phyloP scores from a whole-genome alignment of 2,113 vertebrate species.

The Scytalopus superciliaris region DNA sequence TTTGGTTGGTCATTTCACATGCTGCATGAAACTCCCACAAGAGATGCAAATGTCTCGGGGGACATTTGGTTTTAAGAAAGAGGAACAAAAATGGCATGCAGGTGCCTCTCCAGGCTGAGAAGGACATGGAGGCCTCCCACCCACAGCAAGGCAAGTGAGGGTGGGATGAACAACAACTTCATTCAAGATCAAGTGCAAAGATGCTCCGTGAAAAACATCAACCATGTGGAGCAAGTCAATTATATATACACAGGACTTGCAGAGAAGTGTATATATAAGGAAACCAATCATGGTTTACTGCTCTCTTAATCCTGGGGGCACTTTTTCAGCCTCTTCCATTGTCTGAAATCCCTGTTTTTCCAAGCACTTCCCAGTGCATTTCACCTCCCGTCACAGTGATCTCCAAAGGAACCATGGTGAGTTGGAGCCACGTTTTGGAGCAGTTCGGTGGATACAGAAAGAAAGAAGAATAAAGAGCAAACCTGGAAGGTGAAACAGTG shows the following conservation, averaged over 20 bases:
- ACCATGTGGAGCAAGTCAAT: background rate
- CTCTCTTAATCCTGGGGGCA: conserved; percentile 58
- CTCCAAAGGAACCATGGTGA: background rate
- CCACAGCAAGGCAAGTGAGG: conserved; percentile 13
- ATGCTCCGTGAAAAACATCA: background rate
- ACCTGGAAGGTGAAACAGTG: conserved; percentile 27
- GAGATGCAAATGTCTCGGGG: background rate
- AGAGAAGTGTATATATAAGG: conserved; percentile 55
- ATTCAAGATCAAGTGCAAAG: conserved; percentile 35
- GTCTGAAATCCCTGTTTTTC: background rate
- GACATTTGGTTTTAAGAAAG: background rate
- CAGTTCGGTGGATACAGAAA: conserved; percentile 4
- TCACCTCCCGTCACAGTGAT: background rate
- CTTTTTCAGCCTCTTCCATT: conserved; percentile 19
- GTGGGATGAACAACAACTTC: background rate
- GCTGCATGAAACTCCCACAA: background rate
- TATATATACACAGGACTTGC: conserved; percentile 49
- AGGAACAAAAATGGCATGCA: conserved; percentile 51
- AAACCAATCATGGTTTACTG: conserved; percentile 15
- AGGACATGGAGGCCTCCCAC: background rate
- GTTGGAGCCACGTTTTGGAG: background rate
- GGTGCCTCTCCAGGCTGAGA: background rate
- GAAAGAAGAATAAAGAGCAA: background rate
- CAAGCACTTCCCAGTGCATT: background rate
- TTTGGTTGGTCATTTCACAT: background rate